Conservation (phyloP, 1,140 invertebrate species). For the Luehdorfia chinensis region DNA sequence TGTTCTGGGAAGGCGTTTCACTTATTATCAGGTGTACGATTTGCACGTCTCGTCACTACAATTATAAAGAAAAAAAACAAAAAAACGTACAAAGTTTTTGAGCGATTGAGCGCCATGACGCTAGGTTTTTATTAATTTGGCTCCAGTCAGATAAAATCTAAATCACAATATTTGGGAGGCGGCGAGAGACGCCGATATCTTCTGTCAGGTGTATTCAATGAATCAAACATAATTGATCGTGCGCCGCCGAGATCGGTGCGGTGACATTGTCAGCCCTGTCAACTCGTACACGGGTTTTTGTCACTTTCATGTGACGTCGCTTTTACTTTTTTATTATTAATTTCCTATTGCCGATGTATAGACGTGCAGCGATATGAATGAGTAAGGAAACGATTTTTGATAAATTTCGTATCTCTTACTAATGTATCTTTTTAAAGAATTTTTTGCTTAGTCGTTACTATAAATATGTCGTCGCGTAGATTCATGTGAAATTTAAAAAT, state of each 20-base stretch:
- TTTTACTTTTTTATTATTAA: constrained; percentile 10
- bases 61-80: too few relatives aligned
- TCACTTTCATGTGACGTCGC: constrained; percentile 41
- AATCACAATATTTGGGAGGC: constrained; percentile 57
- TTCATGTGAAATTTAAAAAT: too few relatives aligned
- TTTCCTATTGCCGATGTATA: constrained; percentile 6
- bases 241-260: constrained; percentile 38
- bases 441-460: too few relatives aligned
- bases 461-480: too few relatives aligned
- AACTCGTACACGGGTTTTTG: constrained; percentile 51
- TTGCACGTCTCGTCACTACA: too few relatives aligned
- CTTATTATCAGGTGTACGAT: too few relatives aligned
- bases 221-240: constrained; percentile 59
- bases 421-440: neutral
- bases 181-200: constrained; percentile 44
- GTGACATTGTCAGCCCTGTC: constrained; percentile 49
- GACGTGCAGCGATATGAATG: constrained; percentile 11
- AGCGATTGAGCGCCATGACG: neutral
- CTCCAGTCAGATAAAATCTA: constrained; percentile 51
- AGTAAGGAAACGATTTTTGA: neutral
- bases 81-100: too few relatives aligned
- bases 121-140: constrained; percentile 37
- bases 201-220: constrained; percentile 55
- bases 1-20: too few relatives aligned
- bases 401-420: neutral